A percentile compares a stretch with the other conserved stretches of the same genome.
Conservation (phyloP, 2,113 vertebrate species). For the Mastomys natalensis region DNA sequence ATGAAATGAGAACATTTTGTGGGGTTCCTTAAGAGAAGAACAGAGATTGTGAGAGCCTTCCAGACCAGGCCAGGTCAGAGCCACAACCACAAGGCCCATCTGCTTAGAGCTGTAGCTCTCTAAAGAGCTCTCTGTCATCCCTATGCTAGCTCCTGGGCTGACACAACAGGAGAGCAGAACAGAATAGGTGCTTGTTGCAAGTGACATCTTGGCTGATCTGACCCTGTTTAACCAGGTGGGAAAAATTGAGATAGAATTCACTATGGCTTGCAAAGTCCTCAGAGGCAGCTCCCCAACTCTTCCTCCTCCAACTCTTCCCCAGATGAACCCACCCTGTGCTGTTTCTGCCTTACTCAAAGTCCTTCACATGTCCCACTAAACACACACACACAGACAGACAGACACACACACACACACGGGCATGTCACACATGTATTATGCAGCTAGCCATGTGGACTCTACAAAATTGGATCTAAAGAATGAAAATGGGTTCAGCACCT, state of each 20-base stretch:
- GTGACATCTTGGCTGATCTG: neutral
- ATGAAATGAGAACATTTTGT: accelerated
- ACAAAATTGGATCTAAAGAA: slow-evolving; percentile 59
- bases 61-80: neutral
- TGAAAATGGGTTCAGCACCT: slow-evolving; percentile 65
- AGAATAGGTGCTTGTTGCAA: neutral
- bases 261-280: neutral
- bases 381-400: too few relatives aligned
- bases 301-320: neutral
- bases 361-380: neutral
- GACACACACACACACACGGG: neutral
- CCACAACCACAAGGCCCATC: accelerated
- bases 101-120: neutral
- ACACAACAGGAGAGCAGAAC: neutral
- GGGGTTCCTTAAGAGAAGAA: neutral
- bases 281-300: neutral
- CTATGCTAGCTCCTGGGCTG: neutral
- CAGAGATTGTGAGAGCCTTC: neutral
- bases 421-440: too few relatives aligned
- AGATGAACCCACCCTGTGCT: neutral
- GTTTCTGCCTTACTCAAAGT: neutral
- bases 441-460: neutral
- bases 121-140: neutral
- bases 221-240: neutral
- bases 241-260: neutral